Evolutionary conservation across 2,888 invertebrate genomes (phyloP).

Genomic region (Tenthredo notha): DNA sequence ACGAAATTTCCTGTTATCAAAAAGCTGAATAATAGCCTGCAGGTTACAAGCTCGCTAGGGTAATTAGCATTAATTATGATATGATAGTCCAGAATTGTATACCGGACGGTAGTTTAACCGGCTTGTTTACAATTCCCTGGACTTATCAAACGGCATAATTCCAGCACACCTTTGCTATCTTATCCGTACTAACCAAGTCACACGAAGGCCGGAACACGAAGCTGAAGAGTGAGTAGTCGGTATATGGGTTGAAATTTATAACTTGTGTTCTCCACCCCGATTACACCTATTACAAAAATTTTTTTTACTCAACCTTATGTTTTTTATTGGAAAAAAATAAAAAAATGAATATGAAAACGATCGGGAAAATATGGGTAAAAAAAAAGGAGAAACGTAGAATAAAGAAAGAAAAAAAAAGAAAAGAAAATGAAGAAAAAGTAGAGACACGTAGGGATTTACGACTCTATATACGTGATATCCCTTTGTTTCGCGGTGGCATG

Average conservation of each 20-base stretch:
- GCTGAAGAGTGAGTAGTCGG: neutral
- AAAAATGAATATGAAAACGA: neutral
- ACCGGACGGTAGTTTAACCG: constrained; percentile 59
- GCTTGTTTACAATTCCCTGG: constrained; percentile 70
- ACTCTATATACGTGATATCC: constrained; percentile 48
- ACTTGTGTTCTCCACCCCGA: neutral
- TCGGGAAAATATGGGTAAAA: neutral
- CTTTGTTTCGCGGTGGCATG: constrained; percentile 45
- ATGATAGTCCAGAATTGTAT: constrained; percentile 57
- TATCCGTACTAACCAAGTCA: constrained; percentile 60
- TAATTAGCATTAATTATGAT: constrained; percentile 74
- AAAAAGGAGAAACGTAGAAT: neutral
- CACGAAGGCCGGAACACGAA: constrained; percentile 44
- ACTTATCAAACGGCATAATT: constrained; percentile 65
- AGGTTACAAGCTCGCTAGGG: constrained; percentile 65
- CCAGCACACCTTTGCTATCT: constrained; percentile 66
- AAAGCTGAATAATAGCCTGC: constrained; percentile 65
- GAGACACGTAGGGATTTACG: constrained; percentile 40
- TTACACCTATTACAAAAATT: neutral
- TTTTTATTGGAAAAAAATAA: neutral
- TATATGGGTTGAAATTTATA: neutral
- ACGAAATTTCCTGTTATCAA: constrained; percentile 63
- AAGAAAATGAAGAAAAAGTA: constrained; percentile 6
- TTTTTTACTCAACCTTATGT: neutral
- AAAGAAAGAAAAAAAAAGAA: neutral